Conservation (phyloP, 2,797 vertebrate species). For the Chrosomus eos region DNA sequence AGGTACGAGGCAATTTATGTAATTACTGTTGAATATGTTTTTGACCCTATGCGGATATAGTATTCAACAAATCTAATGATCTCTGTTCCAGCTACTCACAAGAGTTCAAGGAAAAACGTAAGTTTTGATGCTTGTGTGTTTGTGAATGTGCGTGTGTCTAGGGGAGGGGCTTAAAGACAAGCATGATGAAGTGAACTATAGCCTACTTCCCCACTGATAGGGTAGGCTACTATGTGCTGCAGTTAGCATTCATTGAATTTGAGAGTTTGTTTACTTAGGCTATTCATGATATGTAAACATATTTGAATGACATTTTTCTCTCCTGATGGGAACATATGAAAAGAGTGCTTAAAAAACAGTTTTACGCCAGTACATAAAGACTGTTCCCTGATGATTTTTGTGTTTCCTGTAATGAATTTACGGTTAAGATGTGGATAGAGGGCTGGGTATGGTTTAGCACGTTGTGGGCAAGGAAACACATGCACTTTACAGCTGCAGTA, state of each 20-base stretch:
- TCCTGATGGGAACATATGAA: background rate
- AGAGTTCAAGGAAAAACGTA: conserved; percentile 89
- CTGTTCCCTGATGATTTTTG: background rate
- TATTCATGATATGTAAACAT: background rate
- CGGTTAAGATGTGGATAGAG: background rate
- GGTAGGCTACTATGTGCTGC: background rate
- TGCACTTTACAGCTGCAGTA: background rate
- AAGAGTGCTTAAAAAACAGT: background rate
- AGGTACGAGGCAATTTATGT: conserved; percentile 72
- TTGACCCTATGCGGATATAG: conserved; percentile 29
- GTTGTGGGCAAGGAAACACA: background rate
- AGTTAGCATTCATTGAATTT: background rate
- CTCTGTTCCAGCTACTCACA: conserved; percentile 80
- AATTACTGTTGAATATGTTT: conserved; percentile 31
- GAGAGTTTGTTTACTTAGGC: no score
- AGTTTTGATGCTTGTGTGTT: conserved; percentile 59
- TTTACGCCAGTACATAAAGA: background rate
- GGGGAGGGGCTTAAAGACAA: conserved; percentile 27
- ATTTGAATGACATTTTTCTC: background rate
- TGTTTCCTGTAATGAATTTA: background rate
- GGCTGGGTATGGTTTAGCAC: background rate
- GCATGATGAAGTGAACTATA: conserved; percentile 16
- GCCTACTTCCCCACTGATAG: background rate
- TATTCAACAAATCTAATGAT: conserved; percentile 15
- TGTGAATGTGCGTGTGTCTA: conserved; percentile 17